A percentile compares a stretch with the other conserved stretches of the same genome.
These are phyloP conservation scores for Drosophila oshimai DNA, from an alignment of 1,140 invertebrate genomes.

Conservation along the genomic window DNA sequence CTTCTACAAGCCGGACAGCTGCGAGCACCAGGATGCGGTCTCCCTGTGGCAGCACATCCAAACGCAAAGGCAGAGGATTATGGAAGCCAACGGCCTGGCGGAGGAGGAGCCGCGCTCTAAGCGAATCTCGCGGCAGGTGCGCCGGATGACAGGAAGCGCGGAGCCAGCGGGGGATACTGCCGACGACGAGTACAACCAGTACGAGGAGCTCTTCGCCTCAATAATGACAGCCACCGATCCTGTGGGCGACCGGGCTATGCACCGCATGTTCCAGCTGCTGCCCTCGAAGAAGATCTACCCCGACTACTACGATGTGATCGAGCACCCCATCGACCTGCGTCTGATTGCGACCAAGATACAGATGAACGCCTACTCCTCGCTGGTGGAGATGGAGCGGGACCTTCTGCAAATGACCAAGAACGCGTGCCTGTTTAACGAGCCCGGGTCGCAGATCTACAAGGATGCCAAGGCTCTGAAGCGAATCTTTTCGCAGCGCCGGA, in stretches of 20 bases:
- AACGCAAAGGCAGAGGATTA: constrained; percentile 84
- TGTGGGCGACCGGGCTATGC: constrained; percentile 91
- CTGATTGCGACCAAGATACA: constrained; percentile 96
- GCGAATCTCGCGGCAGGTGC: constrained; percentile 58
- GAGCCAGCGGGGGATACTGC: constrained; percentile 84
- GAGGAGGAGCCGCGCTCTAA: constrained; percentile 76
- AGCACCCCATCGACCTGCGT: constrained; percentile 97
- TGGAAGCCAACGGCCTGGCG: constrained; percentile 78
- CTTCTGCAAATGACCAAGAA: constrained; percentile 96
- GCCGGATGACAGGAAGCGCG: constrained; percentile 78
- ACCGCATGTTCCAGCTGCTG: constrained; percentile 93
- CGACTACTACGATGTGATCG: constrained; percentile 98
- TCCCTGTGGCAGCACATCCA: constrained; percentile 94
- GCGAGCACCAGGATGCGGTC: constrained; percentile 95
- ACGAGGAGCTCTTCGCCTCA: constrained; percentile 92
- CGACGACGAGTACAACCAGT: constrained; percentile 87
- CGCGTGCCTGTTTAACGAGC: constrained; percentile 98
- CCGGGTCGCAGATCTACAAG: constrained; percentile 97
- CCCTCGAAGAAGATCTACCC: constrained; percentile 96
- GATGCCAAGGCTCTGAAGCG: constrained; percentile 95
- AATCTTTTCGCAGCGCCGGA: constrained; percentile 84
- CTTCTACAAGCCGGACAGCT: constrained; percentile 94
- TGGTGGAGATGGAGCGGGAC: constrained; percentile 95
- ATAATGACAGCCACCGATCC: constrained; percentile 91
- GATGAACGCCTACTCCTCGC: constrained; percentile 88